These are phyloP conservation scores for Hydropotes inermis DNA, from an alignment of 2,113 vertebrate species.

Conservation along the genomic window DNA sequence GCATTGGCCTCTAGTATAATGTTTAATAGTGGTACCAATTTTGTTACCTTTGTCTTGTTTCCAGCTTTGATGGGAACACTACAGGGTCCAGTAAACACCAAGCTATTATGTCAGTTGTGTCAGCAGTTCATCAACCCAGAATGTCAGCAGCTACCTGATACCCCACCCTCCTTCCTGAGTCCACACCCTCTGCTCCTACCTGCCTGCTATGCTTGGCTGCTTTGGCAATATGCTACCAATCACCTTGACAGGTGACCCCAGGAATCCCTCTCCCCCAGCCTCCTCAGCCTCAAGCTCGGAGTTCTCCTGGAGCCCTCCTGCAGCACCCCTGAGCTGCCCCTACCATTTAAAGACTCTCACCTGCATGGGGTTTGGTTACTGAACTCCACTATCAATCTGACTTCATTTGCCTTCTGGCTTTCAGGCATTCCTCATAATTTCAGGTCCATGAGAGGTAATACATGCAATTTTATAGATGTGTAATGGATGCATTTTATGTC, in stretches of 20 bases:
- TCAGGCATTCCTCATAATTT: slow-evolving; percentile 3
- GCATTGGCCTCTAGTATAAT: not conserved
- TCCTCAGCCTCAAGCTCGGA: not conserved
- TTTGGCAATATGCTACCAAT: not conserved
- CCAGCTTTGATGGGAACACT: not conserved
- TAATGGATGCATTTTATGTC: not conserved
- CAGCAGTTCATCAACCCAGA: not conserved
- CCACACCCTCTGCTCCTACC: not conserved
- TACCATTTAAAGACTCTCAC: not conserved
- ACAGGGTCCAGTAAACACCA: not conserved
- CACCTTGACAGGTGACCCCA: not conserved
- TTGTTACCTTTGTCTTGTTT: not conserved
- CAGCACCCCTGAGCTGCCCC: not conserved
- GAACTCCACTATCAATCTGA: not conserved
- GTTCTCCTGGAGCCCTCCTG: not conserved
- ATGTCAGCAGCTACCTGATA: not conserved
- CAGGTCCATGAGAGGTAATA: not conserved
- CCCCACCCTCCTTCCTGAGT: not conserved
- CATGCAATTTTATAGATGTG: not conserved
- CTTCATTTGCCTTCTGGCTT: slow-evolving; percentile 12
- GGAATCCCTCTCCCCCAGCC: not conserved
- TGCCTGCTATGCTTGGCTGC: not conserved
- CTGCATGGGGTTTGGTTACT: not conserved
- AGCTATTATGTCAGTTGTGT: not conserved
- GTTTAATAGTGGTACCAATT: not conserved